A percentile compares a stretch with the other conserved stretches of the same genome.
These are phyloP conservation scores for Azorinus chamasolen DNA, from an alignment of 2,888 invertebrate species.

Conservation along the genomic window DNA sequence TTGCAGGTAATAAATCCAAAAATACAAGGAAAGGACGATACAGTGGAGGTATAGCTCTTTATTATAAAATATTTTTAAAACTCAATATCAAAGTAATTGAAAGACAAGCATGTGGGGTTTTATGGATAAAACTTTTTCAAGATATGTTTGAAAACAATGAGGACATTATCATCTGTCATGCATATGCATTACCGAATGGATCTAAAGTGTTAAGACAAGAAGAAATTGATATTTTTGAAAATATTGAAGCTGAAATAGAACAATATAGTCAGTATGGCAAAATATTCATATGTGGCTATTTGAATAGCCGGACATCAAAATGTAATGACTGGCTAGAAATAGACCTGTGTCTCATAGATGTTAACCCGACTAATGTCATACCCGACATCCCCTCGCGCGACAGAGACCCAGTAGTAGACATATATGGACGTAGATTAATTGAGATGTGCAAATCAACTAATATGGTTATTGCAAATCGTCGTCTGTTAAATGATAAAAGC, in stretches of 20 bases:
- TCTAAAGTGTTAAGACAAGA: not conserved
- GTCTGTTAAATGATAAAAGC: not conserved
- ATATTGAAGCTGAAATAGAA: conserved; percentile 4
- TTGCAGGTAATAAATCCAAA: conserved; percentile 2
- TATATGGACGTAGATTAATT: not conserved
- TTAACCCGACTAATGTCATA: not conserved
- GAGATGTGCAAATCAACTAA: conserved; percentile 5
- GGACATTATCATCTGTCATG: conserved; percentile 1
- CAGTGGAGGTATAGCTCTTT: conserved; percentile 9
- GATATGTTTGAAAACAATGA: not conserved
- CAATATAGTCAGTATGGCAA: not conserved
- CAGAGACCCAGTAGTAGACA: conserved; percentile 3
- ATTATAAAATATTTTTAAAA: not conserved
- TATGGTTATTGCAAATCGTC: conserved; percentile 6
- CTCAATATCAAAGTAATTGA: not conserved
- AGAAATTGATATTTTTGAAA: conserved; percentile 11
- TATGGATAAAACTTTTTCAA: not conserved
- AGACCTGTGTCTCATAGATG: not conserved
- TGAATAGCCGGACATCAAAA: not conserved
- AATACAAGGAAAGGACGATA: conserved; percentile 1
- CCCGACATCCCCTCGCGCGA: not conserved
- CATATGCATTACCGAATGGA: not conserved
- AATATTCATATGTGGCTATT: not conserved
- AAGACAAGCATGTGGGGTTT: conserved; percentile 2
- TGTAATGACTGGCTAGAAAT: conserved; percentile 1